These are phyloP conservation scores for Rhynchophorus ferrugineus DNA, from an alignment of 1,140 invertebrate species.

Conservation along the genomic window DNA sequence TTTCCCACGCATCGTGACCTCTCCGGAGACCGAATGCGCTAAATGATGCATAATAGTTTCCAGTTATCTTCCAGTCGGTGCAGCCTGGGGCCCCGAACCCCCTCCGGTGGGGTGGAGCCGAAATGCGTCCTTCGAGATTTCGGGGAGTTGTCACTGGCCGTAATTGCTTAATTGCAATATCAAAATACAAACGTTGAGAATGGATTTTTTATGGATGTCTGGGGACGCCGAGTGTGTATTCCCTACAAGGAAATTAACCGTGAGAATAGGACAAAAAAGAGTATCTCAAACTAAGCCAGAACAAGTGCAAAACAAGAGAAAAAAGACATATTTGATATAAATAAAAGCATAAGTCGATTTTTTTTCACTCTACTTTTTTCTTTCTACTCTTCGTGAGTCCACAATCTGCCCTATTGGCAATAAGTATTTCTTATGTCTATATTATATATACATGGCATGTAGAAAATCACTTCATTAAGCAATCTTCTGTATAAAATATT, in stretches of 20 bases:
- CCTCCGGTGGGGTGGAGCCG: slow-evolving; percentile 6
- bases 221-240: no score
- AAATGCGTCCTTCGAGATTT: slow-evolving; percentile 14
- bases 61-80: neutral
- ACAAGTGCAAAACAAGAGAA: no score
- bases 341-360: no score
- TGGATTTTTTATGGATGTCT: slow-evolving; percentile 17
- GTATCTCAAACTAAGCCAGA: slow-evolving; percentile 5
- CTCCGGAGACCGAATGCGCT: slow-evolving; percentile 6
- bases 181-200: slow-evolving; percentile 16
- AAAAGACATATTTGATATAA: no score
- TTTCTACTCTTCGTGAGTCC: no score
- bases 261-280: neutral
- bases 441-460: no score
- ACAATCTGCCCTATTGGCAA: no score
- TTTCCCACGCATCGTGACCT: slow-evolving; percentile 13
- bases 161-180: slow-evolving; percentile 21
- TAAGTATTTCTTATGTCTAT: no score
- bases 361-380: no score
- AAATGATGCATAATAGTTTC: slow-evolving; percentile 19
- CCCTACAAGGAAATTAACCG: no score
- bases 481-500: no score
- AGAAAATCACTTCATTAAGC: no score
- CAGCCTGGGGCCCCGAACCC: neutral
- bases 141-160: slow-evolving; percentile 4